Evolutionary conservation across 2,113 vertebrate genomes (phyloP).

Genomic region (Phoenicopterus ruber): DNA sequence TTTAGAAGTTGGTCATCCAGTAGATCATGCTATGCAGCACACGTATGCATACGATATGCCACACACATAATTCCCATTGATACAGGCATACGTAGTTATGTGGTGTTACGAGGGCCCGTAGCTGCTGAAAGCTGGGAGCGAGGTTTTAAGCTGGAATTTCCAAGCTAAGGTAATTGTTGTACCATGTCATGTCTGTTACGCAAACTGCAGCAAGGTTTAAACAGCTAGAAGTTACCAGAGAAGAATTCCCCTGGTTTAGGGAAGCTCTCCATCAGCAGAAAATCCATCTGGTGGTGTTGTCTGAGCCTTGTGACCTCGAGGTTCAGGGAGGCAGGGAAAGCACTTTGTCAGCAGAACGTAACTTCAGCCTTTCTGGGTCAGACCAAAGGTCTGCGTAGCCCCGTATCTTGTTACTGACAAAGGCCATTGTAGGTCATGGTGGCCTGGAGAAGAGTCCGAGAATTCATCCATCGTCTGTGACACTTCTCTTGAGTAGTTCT

Average conservation of each 20-base stretch:
- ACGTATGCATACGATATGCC: background rate
- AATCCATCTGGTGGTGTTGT: background rate
- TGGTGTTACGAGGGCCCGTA: fast-evolving
- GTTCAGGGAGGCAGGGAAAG: background rate
- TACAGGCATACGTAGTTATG: background rate
- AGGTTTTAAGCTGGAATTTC: background rate
- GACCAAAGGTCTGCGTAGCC: background rate
- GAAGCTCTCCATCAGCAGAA: background rate
- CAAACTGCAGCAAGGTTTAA: background rate
- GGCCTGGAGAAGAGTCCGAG: background rate
- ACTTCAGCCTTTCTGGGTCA: background rate
- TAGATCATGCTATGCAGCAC: background rate
- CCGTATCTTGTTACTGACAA: background rate
- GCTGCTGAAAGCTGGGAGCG: background rate
- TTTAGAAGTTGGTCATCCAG: background rate
- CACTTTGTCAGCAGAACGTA: background rate
- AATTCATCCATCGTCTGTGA: fast-evolving
- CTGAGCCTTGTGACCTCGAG: background rate
- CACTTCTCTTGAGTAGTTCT: background rate
- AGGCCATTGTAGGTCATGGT: background rate
- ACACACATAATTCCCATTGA: background rate
- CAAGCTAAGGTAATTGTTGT: background rate
- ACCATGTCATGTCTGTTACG: fast-evolving
- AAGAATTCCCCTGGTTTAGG: background rate
- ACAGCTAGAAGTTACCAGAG: background rate